phyloP scores from a whole-genome alignment of 2,113 vertebrate species.

The Poeciliopsis prolifica region DNA sequence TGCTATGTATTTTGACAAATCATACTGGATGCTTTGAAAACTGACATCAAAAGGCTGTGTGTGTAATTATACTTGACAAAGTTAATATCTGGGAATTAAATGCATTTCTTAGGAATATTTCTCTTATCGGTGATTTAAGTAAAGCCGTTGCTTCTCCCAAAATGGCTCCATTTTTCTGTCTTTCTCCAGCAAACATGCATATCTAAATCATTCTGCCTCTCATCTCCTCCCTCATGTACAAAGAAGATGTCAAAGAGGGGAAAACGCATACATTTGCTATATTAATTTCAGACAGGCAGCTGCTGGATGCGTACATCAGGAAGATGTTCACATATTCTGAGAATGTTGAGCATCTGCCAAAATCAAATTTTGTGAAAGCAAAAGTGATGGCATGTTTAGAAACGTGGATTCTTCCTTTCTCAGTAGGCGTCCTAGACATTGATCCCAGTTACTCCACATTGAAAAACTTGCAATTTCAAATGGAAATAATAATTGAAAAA shows the following conservation, averaged over 20 bases:
- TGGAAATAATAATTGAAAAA: slow-evolving; percentile 62
- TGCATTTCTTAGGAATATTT: background rate
- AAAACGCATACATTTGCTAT: slow-evolving; percentile 11
- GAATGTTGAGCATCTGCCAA: slow-evolving; percentile 48
- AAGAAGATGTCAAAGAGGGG: slow-evolving; percentile 22
- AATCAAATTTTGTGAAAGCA: slow-evolving; percentile 72
- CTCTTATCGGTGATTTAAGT: slow-evolving; percentile 16
- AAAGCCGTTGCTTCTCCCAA: background rate
- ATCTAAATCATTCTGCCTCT: slow-evolving; percentile 40
- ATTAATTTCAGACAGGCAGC: slow-evolving; percentile 29
- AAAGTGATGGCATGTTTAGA: slow-evolving; percentile 71
- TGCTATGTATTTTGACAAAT: slow-evolving; percentile 25
- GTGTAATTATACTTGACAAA: slow-evolving; percentile 8
- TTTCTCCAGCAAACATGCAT: slow-evolving; percentile 37
- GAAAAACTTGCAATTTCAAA: slow-evolving; percentile 65
- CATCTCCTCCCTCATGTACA: slow-evolving; percentile 36
- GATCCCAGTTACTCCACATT: slow-evolving; percentile 47
- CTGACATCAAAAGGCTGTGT: slow-evolving; percentile 12
- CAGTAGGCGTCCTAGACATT: slow-evolving; percentile 53
- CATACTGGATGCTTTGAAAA: slow-evolving; percentile 11
- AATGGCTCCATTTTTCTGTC: background rate
- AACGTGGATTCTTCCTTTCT: slow-evolving; percentile 66
- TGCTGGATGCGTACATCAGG: slow-evolving; percentile 18
- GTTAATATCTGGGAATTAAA: background rate
- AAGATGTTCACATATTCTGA: slow-evolving; percentile 61